phyloP scores from a whole-genome alignment of 2,113 vertebrate genomes.

The Dasyurus viverrinus region DNA sequence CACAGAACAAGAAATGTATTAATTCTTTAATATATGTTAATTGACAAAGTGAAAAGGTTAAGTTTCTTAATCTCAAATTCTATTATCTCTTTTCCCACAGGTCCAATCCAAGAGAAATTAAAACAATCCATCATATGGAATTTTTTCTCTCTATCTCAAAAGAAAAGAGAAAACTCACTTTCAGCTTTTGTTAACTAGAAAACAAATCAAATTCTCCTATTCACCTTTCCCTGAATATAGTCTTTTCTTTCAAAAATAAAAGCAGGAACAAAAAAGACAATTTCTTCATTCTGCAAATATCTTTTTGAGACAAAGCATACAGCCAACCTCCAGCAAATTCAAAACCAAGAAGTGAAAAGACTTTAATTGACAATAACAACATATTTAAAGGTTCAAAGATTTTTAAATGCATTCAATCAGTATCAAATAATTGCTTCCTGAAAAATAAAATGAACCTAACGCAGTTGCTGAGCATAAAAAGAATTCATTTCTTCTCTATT shows the following conservation, averaged over 20 bases:
- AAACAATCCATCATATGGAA: constrained; percentile 3
- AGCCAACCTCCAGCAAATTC: background rate
- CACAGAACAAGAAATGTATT: background rate
- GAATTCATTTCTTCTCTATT: background rate
- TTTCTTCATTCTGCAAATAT: constrained; percentile 5
- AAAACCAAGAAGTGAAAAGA: background rate
- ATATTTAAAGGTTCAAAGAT: constrained; percentile 19
- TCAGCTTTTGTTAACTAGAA: background rate
- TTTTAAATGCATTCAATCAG: background rate
- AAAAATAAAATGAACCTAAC: background rate
- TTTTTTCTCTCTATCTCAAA: background rate
- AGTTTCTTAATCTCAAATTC: background rate
- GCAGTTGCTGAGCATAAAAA: rapidly evolving
- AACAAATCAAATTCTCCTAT: background rate
- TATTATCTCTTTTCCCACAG: background rate
- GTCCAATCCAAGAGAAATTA: background rate
- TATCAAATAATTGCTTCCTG: background rate
- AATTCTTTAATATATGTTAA: background rate
- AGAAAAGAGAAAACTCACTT: constrained; percentile 11
- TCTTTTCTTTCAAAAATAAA: background rate
- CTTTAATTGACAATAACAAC: background rate
- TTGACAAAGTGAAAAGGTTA: background rate
- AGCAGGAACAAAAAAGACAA: background rate
- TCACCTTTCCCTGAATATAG: background rate
- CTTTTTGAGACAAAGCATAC: constrained; percentile 36